Evolutionary conservation across 2,888 invertebrate genomes (phyloP), one percentile per base, ranked within the genome.

Genomic region (Stenodera caucasica): DNA sequence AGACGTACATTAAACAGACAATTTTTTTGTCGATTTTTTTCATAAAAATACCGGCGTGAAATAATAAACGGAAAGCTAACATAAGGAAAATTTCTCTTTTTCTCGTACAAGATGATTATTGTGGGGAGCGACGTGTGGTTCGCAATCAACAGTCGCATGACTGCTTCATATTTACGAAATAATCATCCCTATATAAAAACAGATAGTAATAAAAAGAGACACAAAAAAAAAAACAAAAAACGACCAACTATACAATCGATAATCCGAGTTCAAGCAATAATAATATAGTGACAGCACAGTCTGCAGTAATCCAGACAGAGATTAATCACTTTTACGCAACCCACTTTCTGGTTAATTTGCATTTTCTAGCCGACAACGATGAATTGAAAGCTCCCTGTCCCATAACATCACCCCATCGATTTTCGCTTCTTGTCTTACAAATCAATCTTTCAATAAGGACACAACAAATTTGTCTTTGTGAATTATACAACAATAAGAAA

Each of bases 291-390:
- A 66, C 68, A 67, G 64, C 70, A 55, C 58, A 66, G 69, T 68
- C 68, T 68, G 65, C 63, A 66, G 65, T 70, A 68, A 70, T 70
- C 69, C 66, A 56, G 66, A 65, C 68, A 65, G 61, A 71, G 70
- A 72, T 71, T 71, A 72, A 72, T 72, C 71, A 70, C 70, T 61
- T 64, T 61, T 66, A 64, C 64, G 61, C 60, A 21, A 57, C 57
- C 67, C 64, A 60, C 64, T 60, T 64, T 61, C 63, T 55, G 66
- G 70, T 69, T 72, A 72, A 72, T 72, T 71, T 72, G 70, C 72
- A 72, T 72, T 67, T 63, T 65, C 64, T 67, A 66, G 63, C 64
- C 67, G 68, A 57, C 21, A 40, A 21, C 40, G 18, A 40, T 67
- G 67, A 71, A 70, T 69, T 66, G 69, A 72, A 67, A 67, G 68